Evolutionary conservation across 2,113 vertebrate species (phyloP), one percentile per base, ranked within the genome.

Genomic region (Andinoacara biseriatus): DNA sequence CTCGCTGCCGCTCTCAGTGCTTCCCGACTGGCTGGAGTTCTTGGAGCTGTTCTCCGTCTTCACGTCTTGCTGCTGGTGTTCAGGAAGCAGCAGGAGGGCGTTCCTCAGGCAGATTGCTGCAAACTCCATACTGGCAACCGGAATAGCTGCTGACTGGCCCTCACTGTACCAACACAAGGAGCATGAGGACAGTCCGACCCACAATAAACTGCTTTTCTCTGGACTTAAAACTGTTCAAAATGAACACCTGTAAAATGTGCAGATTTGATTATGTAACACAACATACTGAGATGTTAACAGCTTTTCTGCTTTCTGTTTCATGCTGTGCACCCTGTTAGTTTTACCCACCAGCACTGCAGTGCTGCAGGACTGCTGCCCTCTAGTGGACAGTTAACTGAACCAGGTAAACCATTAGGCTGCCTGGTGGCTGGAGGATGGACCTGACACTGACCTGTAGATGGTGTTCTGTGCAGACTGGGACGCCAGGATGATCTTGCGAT

Each of bases 71-170:
- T 97, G 97, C 84, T 95, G 94, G 56, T 94, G 92, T 83, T 98
- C 97, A 79, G 98, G 97, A 54, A 99, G 95, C 13, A 99, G 94
- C 77, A 99, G 92, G 90, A 99, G 94, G 52, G 97, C 97, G 38
- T 99, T 99, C 93, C 98, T 96, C 90, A 99, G 95, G 86, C 98
- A 99, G 91, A 99, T 99, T 0, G 98, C 98, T 74, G 98, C 98
- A 94, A 99, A 99, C 93, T 99, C 98, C 98, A 99, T 97, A 80
- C 98, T 99, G 86, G 98, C 98, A 84, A 99, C 98, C 54, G 98
- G 98, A 85, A 99, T 99, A 78, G 98, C 98, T 33, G 98, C 97
- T 11, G 98, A 99, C 88, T 99, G 98, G 13, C 97, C 98, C 77
- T 99, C 98, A 80, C 98, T 99, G 92, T 0, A 3, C 29, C 65